Percentiles rank a stretch among this genome's conserved stretches.
phyloP scores from a whole-genome alignment of 2,113 vertebrate genomes.

The Setophaga petechia region DNA sequence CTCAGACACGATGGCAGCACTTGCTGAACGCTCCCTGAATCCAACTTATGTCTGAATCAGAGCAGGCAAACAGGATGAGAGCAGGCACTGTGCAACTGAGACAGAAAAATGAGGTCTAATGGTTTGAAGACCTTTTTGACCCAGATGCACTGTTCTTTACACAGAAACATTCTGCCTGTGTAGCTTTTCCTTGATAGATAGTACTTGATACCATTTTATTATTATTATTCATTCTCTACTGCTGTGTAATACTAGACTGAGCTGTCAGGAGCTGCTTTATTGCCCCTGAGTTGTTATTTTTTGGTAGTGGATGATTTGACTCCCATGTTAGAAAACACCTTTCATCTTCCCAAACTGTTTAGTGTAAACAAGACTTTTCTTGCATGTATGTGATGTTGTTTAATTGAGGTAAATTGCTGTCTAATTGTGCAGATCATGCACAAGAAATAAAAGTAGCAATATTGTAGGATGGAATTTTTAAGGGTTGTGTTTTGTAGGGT shows the following conservation, averaged over 20 bases:
- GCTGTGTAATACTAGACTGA: background rate
- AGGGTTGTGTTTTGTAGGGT: background rate
- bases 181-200: background rate
- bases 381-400: background rate
- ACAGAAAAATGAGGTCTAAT: background rate
- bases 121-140: background rate
- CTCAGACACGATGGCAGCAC: background rate
- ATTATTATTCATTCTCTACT: background rate
- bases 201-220: background rate
- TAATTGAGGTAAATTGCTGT: slow-evolving; percentile 41
- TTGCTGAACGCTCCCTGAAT: background rate
- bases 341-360: slow-evolving; percentile 4
- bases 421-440: slow-evolving; percentile 30
- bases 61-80: background rate
- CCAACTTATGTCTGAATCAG: background rate
- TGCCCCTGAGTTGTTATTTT: background rate
- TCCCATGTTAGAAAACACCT: background rate
- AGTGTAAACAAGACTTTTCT: slow-evolving; percentile 15
- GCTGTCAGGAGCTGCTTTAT: background rate
- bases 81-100: background rate
- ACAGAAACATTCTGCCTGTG: background rate
- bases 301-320: background rate
- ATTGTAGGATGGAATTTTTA: slow-evolving; percentile 24
- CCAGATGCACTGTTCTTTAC: background rate
- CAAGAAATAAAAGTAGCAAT: slow-evolving; percentile 31